Evolutionary conservation across 1,140 invertebrate species (phyloP).

Genomic region (Liolophura sinensis): DNA sequence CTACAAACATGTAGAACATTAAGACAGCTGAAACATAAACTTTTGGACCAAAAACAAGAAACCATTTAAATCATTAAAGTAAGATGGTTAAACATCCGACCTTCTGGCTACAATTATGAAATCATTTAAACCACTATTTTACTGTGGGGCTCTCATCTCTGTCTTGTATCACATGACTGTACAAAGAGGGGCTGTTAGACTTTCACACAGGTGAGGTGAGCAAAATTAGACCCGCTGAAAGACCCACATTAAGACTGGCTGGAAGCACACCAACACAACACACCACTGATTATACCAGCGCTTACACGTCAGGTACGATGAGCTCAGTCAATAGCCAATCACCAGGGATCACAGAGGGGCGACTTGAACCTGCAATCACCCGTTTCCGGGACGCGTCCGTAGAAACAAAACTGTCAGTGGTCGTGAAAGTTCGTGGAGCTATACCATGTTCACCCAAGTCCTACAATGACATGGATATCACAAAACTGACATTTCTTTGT

Average conservation of each 20-base stretch:
- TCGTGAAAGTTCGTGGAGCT: slow-evolving; percentile 80
- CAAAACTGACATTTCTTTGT: no score
- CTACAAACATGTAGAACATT: no score
- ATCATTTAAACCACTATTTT: neutral
- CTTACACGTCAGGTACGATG: slow-evolving; percentile 74
- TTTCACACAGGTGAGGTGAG: no score
- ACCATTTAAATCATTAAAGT: no score
- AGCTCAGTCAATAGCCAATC: slow-evolving; percentile 77
- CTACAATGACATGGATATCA: slow-evolving; percentile 41
- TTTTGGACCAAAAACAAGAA: no score
- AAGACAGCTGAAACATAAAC: neutral
- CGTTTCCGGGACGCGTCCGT: slow-evolving; percentile 41
- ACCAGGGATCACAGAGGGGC: slow-evolving; percentile 58
- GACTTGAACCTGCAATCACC: slow-evolving; percentile 20
- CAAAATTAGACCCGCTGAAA: no score
- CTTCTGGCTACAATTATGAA: neutral
- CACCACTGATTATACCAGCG: slow-evolving; percentile 6
- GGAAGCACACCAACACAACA: no score
- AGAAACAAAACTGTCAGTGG: slow-evolving; percentile 70
- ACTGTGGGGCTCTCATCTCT: no score
- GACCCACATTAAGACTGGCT: no score
- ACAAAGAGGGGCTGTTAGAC: no score
- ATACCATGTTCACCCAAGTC: slow-evolving; percentile 95
- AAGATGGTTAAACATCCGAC: no score
- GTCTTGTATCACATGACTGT: no score